Evolutionary conservation across 2,888 invertebrate species (phyloP).

Genomic region (Lamellibrachia columna): DNA sequence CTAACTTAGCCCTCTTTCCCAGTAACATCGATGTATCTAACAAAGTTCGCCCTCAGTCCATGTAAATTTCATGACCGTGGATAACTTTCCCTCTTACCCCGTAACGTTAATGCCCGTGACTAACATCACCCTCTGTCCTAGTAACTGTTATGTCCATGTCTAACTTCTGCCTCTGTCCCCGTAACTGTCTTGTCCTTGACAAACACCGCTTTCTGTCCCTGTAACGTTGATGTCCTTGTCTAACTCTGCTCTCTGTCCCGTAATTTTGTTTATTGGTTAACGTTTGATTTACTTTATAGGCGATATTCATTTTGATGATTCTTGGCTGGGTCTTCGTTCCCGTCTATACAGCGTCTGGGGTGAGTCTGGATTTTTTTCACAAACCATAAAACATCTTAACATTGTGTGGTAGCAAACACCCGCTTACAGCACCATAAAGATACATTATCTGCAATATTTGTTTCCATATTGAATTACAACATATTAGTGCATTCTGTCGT

Average conservation of each 20-base stretch:
- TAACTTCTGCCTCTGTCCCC: not conserved
- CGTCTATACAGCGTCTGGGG: slow-evolving; percentile 69
- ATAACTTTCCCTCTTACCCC: not conserved
- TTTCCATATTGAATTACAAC: not conserved
- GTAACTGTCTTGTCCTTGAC: not conserved
- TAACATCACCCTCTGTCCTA: not conserved
- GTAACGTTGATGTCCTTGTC: not conserved
- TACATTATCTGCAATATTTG: not conserved
- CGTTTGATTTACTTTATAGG: slow-evolving; percentile 58
- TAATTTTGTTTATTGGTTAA: not conserved
- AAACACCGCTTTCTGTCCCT: not conserved
- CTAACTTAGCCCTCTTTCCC: not conserved
- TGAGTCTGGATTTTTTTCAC: slow-evolving; percentile 47
- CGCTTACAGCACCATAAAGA: not conserved
- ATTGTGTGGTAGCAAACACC: no score
- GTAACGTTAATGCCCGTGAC: not conserved
- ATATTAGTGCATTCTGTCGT: not conserved
- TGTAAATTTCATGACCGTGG: not conserved
- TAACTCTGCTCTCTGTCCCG: not conserved
- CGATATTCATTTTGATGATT: slow-evolving; percentile 67
- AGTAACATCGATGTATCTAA: not conserved
- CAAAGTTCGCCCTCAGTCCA: not conserved
- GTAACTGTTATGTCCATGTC: no score
- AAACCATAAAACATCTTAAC: not conserved
- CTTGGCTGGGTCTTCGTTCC: slow-evolving; percentile 71